Conservation (phyloP, 1,140 invertebrate genomes). For the Drosophila leontia region DNA sequence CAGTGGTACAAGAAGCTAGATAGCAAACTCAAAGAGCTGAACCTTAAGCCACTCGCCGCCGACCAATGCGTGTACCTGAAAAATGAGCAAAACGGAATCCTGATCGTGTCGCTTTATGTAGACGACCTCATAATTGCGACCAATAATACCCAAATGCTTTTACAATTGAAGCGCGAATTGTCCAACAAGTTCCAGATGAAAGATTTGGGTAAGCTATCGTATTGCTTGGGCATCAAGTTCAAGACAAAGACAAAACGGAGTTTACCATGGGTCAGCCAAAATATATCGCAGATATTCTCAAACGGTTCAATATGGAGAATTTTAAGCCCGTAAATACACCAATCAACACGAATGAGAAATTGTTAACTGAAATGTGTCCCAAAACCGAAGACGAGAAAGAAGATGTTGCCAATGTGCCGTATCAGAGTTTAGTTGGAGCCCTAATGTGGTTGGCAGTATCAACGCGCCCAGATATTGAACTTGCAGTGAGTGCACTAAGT, state of each 20-base stretch:
- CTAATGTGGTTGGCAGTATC: conserved; percentile 2
- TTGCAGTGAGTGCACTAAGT: not conserved
- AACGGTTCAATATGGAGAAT: conserved; percentile 1
- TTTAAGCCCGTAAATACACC: not conserved
- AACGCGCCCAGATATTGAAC: conserved; percentile 1
- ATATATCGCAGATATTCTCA: not conserved
- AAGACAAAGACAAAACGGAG: not conserved
- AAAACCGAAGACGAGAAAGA: not conserved
- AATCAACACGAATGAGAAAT: conserved; percentile 6
- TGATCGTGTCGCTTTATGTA: too few relatives aligned
- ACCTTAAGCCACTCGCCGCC: too few relatives aligned
- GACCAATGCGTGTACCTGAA: too few relatives aligned
- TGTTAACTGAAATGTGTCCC: conserved; percentile 9
- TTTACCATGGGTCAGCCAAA: conserved; percentile 1
- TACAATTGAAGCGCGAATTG: not conserved
- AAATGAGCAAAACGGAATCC: too few relatives aligned
- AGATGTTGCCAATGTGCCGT: not conserved
- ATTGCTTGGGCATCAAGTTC: not conserved
- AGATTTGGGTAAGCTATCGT: too few relatives aligned
- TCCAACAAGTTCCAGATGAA: conserved; percentile 1
- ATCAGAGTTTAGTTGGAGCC: conserved; percentile 1
- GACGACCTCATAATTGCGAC: too few relatives aligned
- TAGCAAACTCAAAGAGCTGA: too few relatives aligned
- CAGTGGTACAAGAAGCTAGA: too few relatives aligned
- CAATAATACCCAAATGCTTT: not conserved